A percentile compares a stretch with the other conserved stretches of the same genome.
Conservation (phyloP, 1,140 invertebrate species). For the Bombyx mandarina region DNA sequence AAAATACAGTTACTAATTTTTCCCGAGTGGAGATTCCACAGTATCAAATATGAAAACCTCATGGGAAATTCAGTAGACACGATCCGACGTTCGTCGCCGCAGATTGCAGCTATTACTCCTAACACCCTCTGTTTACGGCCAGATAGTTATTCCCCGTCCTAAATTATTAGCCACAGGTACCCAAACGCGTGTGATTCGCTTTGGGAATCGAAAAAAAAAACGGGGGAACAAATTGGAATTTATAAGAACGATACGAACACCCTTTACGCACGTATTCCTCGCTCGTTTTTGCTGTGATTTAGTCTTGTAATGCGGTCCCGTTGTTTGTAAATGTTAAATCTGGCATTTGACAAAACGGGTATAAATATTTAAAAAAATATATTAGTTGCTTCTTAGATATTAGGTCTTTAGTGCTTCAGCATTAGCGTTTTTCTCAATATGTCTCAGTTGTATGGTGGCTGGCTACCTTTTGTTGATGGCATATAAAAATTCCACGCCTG, state of each 20-base stretch:
- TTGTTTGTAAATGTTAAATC: too few species aligned
- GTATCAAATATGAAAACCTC: slow-evolving; percentile 25
- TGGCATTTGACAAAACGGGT: too few species aligned
- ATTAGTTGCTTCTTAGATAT: too few species aligned
- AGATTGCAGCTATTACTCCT: slow-evolving; percentile 51
- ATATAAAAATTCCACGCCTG: too few species aligned
- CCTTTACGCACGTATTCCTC: not conserved
- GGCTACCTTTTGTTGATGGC: too few species aligned
- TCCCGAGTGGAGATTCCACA: slow-evolving; percentile 9
- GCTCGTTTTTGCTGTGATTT: too few species aligned
- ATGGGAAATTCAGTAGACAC: slow-evolving; percentile 40
- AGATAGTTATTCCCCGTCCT: slow-evolving; percentile 36
- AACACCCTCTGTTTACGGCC: slow-evolving; percentile 42
- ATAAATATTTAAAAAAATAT: too few species aligned
- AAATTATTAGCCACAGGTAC: slow-evolving; percentile 38
- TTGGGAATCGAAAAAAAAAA: slow-evolving; percentile 31
- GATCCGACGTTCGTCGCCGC: slow-evolving; percentile 24
- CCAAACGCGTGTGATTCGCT: slow-evolving; percentile 18
- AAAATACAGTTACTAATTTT: too few species aligned
- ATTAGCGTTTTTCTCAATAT: too few species aligned
- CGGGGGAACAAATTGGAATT: slow-evolving; percentile 35
- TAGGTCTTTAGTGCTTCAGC: too few species aligned
- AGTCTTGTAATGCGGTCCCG: too few species aligned
- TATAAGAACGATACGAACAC: slow-evolving; percentile 13
- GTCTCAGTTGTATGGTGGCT: too few species aligned